Evolutionary conservation across 2,888 invertebrate species (phyloP).

Genomic region (Drosophila lacicola): DNA sequence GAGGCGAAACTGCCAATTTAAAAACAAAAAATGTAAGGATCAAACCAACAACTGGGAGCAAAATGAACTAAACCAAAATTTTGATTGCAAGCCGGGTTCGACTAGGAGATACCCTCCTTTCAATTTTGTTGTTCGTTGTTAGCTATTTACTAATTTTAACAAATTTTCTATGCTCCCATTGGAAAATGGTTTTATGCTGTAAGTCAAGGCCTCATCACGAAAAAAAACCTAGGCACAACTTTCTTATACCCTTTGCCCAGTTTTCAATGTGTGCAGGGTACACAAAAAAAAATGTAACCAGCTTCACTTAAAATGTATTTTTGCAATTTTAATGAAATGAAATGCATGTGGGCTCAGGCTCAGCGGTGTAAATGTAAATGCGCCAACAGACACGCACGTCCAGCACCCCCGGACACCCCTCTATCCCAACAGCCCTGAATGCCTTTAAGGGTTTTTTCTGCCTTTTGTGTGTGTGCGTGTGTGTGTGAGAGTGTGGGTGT

Average conservation of each 20-base stretch:
- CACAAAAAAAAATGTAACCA: constrained; percentile 38
- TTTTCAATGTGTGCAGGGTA: constrained; percentile 8
- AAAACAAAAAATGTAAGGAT: constrained; percentile 17
- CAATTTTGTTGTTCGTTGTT: background rate
- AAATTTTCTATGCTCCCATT: too few species aligned
- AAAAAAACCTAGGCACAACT: background rate
- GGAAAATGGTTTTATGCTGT: background rate
- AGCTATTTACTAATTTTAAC: background rate
- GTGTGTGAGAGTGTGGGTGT: constrained; percentile 32
- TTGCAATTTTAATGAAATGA: constrained; percentile 79
- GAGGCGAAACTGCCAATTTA: constrained; percentile 9
- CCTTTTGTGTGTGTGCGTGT: constrained; percentile 11
- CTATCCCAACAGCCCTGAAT: constrained; percentile 10
- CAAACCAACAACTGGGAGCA: background rate
- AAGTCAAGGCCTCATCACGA: background rate
- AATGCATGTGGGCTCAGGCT: constrained; percentile 66
- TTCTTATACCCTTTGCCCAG: constrained; percentile 2
- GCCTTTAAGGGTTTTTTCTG: constrained; percentile 36
- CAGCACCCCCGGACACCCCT: constrained; percentile 6
- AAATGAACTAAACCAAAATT: background rate
- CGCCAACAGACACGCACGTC: constrained; percentile 60
- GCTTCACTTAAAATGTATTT: constrained; percentile 67
- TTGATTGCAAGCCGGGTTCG: background rate
- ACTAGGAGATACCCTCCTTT: background rate
- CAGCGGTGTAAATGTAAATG: constrained; percentile 61